Base-by-base conservation (phyloP, 2,797 vertebrate genomes). In the Serranus cabrilla region DNA sequence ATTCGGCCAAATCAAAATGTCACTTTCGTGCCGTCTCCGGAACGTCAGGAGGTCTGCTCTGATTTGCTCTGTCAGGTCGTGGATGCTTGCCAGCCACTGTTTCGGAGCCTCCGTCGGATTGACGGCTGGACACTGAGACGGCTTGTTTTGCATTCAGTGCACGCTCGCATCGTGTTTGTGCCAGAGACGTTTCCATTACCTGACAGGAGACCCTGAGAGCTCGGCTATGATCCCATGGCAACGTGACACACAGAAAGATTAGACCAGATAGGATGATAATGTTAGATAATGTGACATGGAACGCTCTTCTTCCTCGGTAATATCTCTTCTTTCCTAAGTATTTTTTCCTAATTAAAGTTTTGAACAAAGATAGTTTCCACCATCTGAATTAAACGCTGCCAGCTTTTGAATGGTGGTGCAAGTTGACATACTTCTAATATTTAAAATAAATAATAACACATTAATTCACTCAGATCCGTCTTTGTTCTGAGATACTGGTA, bases 121-220 rank as follows among this genome's bases (percentile, higher is more conserved):
- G 83, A 88, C 47, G 54, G 68, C 62, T 43, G 61, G 80, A 87
- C 78, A 74, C 58, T 46, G 74, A 79, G 68, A 79, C 5, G 10
- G 34, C 57, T 65, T 43, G 74, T 75, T 91, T 79, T 76, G 83
- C 78, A 91, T 89, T 83, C 83, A 76, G 81, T 55, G 79, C 88
- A 82, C 82, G 63, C 82, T 79, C 66, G 20, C 62, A 47, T 71
- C 62, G 25, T 87, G 87, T 88, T 87, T 84, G 76, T 63, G 77
- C 74, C 78, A 51, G 76, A 78, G 81, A 85, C 10, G 8, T 81
- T 89, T 78, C 80, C 84, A 86, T 90, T 89, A 90, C 85, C 88
- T 91, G 85, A 85, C 85, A 87, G 88, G 75, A 50, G 74, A 61
- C 73, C 63, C 60, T 18, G 63, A 70, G 80, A 81, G 75, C 71